Conservation (phyloP, 2,888 invertebrate genomes). For the Polydesmus complanatus region DNA sequence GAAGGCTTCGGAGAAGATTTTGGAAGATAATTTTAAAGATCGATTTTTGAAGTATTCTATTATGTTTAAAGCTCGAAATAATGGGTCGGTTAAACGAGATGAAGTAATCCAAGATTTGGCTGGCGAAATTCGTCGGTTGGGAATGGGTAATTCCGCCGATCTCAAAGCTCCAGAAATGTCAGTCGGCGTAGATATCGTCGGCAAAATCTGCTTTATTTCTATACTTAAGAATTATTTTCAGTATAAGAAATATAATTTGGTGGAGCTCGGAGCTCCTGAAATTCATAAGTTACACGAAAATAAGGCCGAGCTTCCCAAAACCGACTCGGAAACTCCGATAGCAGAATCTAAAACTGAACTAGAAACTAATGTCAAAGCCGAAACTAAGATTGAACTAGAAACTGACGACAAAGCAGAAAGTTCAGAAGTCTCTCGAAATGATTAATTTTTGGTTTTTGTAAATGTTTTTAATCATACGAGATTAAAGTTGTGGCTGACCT, state of each 20-base stretch:
- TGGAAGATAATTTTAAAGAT: slow-evolving; percentile 58
- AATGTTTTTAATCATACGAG: no score
- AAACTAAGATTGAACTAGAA: no score
- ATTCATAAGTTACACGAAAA: no score
- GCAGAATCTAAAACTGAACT: no score
- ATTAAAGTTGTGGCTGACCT: no score
- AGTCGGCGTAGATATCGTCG: slow-evolving; percentile 69
- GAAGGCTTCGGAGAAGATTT: slow-evolving; percentile 47
- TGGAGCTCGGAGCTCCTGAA: slow-evolving; percentile 40
- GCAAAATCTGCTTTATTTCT: slow-evolving; percentile 61
- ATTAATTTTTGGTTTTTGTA: no score
- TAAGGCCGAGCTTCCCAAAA: no score
- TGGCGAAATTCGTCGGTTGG: slow-evolving; percentile 50
- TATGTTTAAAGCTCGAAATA: slow-evolving; percentile 62
- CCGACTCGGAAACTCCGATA: no score
- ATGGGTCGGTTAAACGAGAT: slow-evolving; percentile 53
- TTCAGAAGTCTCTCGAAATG: no score
- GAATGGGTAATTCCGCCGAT: slow-evolving; percentile 60
- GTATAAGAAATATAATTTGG: slow-evolving; percentile 70
- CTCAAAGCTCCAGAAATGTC: slow-evolving; percentile 57
- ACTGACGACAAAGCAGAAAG: no score
- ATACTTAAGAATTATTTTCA: slow-evolving; percentile 63
- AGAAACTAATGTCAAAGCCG: no score
- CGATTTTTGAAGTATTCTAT: slow-evolving; percentile 56
- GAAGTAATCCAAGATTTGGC: slow-evolving; percentile 59